A percentile compares a stretch with the other conserved stretches of the same genome.
Evolutionary conservation across 2,113 vertebrate species (phyloP).

Genomic region (Aphyosemion australe): DNA sequence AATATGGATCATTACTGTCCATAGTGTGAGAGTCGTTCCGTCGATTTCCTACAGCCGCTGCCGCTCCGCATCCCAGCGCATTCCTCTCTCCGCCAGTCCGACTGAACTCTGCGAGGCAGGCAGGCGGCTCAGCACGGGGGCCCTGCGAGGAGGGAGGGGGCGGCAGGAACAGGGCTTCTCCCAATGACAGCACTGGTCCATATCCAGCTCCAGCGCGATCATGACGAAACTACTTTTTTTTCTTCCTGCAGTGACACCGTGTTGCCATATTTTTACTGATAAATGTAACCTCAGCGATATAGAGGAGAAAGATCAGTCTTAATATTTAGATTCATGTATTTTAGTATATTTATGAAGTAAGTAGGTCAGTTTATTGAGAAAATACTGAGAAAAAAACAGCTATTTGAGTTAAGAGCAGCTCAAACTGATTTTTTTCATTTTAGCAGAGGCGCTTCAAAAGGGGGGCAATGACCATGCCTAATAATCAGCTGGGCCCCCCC

Average conservation of each 20-base stretch:
- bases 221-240: slow-evolving; percentile 50
- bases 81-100: slow-evolving; percentile 73
- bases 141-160: slow-evolving; percentile 75
- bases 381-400: no score
- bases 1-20: slow-evolving; percentile 80
- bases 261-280: slow-evolving; percentile 36
- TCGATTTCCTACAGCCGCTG: slow-evolving; percentile 66
- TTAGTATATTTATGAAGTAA: no score
- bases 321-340: no score
- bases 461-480: no score
- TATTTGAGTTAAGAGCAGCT: no score
- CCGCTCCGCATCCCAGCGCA: slow-evolving; percentile 78
- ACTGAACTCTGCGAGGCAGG: slow-evolving; percentile 58
- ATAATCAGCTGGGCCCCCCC: no score
- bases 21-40: slow-evolving; percentile 69
- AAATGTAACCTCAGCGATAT: no score
- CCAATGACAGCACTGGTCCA: slow-evolving; percentile 77
- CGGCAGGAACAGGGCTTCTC: slow-evolving; percentile 64
- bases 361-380: no score
- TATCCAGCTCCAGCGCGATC: slow-evolving; percentile 63
- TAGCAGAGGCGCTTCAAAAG: no score
- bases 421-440: no score
- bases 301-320: no score
- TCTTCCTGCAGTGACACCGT: slow-evolving; percentile 21
- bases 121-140: slow-evolving; percentile 72